Base-by-base conservation (phyloP, 2,888 invertebrate genomes). In the Hirtodrosophila histrioides region DNA sequence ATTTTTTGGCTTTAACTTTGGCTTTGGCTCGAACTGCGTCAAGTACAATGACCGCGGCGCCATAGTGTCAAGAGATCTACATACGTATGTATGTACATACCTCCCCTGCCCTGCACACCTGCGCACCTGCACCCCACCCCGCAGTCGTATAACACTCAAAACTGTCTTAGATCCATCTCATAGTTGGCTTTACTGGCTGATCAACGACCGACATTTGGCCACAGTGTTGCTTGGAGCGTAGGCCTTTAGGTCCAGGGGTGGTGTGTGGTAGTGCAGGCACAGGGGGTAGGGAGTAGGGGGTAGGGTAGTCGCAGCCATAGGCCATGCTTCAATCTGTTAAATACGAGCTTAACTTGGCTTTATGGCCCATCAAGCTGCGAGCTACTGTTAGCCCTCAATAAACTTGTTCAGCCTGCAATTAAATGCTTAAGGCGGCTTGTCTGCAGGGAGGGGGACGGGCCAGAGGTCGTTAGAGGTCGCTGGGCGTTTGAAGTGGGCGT, bases 11-110 rank as follows among this genome's bases (percentile, higher is more conserved):
- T 51, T 60, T 40, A 31, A 6, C 5, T 53, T 68, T 68, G 46
- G 40, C 43, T 65, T 56, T 55, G 56, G 31, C 41, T 50, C 37
- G 27, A 43, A 49, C 41, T 41, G 60, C 61, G 54, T 62, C 73
- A 78, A 85, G 81, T 81, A 81, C 81, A 85, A 57, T 81, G 81
- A 81, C 81, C 76, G 78, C 75, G 41, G 50, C 61, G 61, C 29
- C 49, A 43, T 54, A 37, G 37, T 43, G 51, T 62, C 58, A 46
- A 55, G 51, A 37, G 41, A 51, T 58, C 50, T 57, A 29, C 43
- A 36, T 50, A 36, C 27, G 27, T 27, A 31, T 31, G 31, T 31
- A 8, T 8, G 9, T 31, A 17, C 29, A 1, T n/a, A 10, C 27
- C 31, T 17, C 29, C 17, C 17, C 17, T 1, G 17, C 17, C 17